phyloP scores from a whole-genome alignment of 2,888 invertebrate species.

The Tetanocera ferruginea region DNA sequence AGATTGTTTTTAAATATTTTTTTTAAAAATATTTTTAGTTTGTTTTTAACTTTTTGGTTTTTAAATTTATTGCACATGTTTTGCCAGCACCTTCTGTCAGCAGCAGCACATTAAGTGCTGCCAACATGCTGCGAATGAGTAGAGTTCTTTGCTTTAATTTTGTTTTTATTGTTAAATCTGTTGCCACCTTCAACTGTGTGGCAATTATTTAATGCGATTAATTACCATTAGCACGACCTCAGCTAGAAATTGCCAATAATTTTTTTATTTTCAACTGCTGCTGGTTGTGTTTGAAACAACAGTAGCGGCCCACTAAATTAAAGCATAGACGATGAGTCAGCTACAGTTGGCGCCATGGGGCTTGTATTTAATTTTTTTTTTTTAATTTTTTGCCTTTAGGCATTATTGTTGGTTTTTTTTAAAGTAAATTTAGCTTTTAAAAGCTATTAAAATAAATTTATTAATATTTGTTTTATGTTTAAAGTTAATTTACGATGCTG shows the following conservation, averaged over 20 bases:
- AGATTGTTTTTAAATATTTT: conserved; percentile 36
- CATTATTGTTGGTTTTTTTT: too few relatives aligned
- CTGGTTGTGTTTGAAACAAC: neutral
- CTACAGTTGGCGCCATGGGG: neutral
- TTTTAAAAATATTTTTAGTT: neutral
- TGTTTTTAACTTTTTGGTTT: neutral
- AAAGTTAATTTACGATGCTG: too few relatives aligned
- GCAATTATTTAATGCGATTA: conserved; percentile 66
- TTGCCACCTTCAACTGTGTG: conserved; percentile 58
- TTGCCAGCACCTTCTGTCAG: neutral
- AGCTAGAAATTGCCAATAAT: conserved; percentile 40
- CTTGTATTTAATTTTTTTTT: too few relatives aligned
- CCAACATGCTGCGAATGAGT: neutral
- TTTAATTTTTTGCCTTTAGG: too few relatives aligned
- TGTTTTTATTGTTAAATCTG: conserved; percentile 17
- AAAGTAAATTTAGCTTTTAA: too few relatives aligned
- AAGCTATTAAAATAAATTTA: too few relatives aligned
- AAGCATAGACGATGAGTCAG: neutral
- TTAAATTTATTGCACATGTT: conserved; percentile 11
- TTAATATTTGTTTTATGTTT: too few relatives aligned
- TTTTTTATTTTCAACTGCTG: neutral
- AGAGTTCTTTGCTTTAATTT: neutral
- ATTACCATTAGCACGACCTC: conserved; percentile 55
- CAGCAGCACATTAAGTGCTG: neutral
- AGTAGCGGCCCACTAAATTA: neutral